phyloP scores from a whole-genome alignment of 1,140 invertebrate species.

The Aphidius ervi region DNA sequence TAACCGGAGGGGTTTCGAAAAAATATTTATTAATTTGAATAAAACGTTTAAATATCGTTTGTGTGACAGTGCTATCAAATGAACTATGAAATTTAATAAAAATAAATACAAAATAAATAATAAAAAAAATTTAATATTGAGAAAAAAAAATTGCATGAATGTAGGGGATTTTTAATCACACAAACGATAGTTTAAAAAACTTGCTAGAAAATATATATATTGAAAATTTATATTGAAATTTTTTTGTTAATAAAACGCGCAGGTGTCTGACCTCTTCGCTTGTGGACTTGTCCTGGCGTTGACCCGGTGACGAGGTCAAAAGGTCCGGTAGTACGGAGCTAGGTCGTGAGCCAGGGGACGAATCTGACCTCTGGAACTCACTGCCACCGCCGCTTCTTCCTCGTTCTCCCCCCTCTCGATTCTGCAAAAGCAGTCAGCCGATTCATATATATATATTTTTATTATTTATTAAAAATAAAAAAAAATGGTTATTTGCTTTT shows the following conservation, averaged over 20 bases:
- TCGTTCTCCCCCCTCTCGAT: conserved; percentile 55
- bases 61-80: not conserved
- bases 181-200: not conserved
- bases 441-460: conserved; percentile 7
- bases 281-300: conserved; percentile 85
- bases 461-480: not conserved
- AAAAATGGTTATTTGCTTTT: conserved; percentile 3
- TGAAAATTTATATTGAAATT: no score
- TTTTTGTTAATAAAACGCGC: no score
- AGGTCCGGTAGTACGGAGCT: conserved; percentile 92
- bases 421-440: conserved; percentile 50
- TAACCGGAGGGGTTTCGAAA: not conserved
- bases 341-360: conserved; percentile 66
- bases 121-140: no score
- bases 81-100: no score
- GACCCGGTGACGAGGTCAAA: conserved; percentile 79
- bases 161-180: conserved; percentile 4
- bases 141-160: no score
- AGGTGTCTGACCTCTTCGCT: conserved; percentile 82
- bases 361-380: conserved; percentile 56
- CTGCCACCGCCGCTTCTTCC: conserved; percentile 60
- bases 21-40: not conserved
- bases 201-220: no score
- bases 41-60: not conserved
- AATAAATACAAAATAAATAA: no score